A percentile compares a stretch with the other conserved stretches of the same genome.
Conservation (phyloP, 2,888 invertebrate genomes). For the Phanerotoma sp. region DNA sequence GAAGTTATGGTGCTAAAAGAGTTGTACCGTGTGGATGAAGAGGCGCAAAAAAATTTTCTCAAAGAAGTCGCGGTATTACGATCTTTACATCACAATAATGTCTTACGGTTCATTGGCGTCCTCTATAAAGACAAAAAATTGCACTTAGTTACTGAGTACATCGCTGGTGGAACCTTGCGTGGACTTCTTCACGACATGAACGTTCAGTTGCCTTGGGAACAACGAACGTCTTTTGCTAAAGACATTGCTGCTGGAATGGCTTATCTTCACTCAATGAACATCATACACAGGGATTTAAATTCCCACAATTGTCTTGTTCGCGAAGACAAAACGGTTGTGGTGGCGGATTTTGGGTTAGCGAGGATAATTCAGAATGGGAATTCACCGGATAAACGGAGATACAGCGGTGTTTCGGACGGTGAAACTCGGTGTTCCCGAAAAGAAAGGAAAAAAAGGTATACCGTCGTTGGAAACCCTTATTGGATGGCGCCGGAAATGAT, state of each 20-base stretch:
- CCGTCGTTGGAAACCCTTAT: constrained; percentile 95
- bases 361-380: constrained; percentile 68
- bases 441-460: constrained; percentile 83
- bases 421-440: constrained; percentile 63
- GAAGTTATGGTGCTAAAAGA: constrained; percentile 97
- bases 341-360: constrained; percentile 94
- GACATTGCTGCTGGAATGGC: constrained; percentile 94
- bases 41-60: constrained; percentile 90
- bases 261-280: constrained; percentile 91
- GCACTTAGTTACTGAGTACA: constrained; percentile 90
- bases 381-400: constrained; percentile 53
- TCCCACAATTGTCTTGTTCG: constrained; percentile 93
- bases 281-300: constrained; percentile 93
- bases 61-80: constrained; percentile 94
- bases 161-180: constrained; percentile 87
- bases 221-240: constrained; percentile 80
- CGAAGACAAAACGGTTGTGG: constrained; percentile 89
- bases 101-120: constrained; percentile 88
- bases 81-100: constrained; percentile 86
- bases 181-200: constrained; percentile 76
- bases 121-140: constrained; percentile 89
- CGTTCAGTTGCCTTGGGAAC: constrained; percentile 75
- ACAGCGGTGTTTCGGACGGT: constrained; percentile 51
- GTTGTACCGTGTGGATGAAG: constrained; percentile 88
- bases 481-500: constrained; percentile 99